Evolutionary conservation across 2,797 vertebrate genomes (phyloP).

Genomic region (Pseudochirops corinnae): DNA sequence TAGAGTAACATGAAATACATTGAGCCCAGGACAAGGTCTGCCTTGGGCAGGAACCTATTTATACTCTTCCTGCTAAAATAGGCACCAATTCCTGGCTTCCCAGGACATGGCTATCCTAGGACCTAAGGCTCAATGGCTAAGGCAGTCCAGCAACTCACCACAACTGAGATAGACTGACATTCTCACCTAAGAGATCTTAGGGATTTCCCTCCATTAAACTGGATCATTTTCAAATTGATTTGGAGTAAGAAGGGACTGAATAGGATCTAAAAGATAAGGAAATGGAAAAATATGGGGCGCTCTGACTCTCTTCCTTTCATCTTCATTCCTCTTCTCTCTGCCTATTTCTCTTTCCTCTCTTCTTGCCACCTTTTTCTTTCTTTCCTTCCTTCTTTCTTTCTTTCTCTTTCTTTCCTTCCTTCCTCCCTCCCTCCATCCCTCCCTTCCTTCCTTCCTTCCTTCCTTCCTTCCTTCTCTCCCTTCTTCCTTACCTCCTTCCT

Average conservation of each 20-base stretch:
- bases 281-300: background rate
- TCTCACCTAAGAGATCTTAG: background rate
- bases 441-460: background rate
- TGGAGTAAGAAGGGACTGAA: background rate
- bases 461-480: background rate
- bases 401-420: too few relatives aligned
- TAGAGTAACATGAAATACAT: background rate
- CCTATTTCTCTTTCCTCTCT: too few relatives aligned
- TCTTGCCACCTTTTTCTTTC: too few relatives aligned
- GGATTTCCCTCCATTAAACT: background rate
- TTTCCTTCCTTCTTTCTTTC: too few relatives aligned
- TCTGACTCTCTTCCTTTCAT: background rate
- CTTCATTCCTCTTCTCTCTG: background rate
- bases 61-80: background rate
- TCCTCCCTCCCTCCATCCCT: rapidly evolving
- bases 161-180: background rate
- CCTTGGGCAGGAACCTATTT: background rate
- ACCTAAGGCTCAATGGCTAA: background rate
- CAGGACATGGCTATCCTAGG: background rate
- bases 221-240: background rate
- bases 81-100: background rate
- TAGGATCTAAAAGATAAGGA: background rate
- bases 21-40: background rate
- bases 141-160: background rate
- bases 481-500: background rate